Evolutionary conservation across 1,140 invertebrate genomes (phyloP).

Genomic region (Drosophila grimshawi): DNA sequence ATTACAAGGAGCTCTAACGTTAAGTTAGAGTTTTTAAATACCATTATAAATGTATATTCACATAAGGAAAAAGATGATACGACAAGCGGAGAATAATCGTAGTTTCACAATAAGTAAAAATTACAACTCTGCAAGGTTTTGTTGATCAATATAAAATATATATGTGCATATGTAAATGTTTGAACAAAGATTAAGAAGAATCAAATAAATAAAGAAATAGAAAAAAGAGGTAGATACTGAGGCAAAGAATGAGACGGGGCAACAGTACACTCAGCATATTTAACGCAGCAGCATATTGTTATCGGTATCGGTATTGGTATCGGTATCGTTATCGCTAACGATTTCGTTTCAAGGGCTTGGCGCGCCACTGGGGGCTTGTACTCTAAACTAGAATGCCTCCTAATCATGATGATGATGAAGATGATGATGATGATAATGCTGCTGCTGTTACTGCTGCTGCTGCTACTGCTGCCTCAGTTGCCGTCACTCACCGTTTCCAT

Average conservation of each 20-base stretch:
- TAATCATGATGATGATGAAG: not conserved
- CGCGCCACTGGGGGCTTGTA: too few relatives aligned
- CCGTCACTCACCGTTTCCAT: constrained; percentile 83
- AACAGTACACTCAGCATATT: constrained; percentile 19
- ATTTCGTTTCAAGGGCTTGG: not conserved
- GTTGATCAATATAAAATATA: constrained; percentile 11
- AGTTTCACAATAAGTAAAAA: not conserved
- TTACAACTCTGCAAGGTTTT: constrained; percentile 4
- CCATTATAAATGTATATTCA: too few relatives aligned
- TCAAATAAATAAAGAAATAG: constrained; percentile 18
- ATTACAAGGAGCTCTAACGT: too few relatives aligned
- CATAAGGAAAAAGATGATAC: too few relatives aligned
- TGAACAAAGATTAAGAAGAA: constrained; percentile 1
- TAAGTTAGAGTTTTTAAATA: too few relatives aligned
- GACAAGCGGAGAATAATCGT: constrained; percentile 2
- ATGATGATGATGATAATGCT: constrained; percentile 4
- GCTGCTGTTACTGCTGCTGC: constrained; percentile 8
- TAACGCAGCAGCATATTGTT: constrained; percentile 24
- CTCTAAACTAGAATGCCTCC: constrained; percentile 1
- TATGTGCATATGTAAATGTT: not conserved
- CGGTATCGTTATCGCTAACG: not conserved
- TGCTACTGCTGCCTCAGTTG: not conserved
- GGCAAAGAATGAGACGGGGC: constrained; percentile 28
- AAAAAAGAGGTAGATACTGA: constrained; percentile 12
- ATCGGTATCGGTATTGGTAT: constrained; percentile 17